These are phyloP conservation scores for Sinella curviseta DNA, from an alignment of 1,140 invertebrate species.

Conservation along the genomic window DNA sequence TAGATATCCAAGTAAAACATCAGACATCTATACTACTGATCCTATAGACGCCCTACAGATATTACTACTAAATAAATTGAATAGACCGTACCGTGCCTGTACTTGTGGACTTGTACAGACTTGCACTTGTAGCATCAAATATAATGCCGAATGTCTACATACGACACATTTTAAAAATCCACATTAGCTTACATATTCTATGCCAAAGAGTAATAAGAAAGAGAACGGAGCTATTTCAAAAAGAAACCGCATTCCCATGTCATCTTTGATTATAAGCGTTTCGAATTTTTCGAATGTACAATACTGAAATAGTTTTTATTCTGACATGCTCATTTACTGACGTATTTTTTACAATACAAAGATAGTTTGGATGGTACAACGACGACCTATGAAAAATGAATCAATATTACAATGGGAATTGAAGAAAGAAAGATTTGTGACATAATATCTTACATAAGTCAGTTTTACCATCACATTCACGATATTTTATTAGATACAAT, in stretches of 20 bases:
- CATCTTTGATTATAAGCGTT: not conserved
- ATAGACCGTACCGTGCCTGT: too few species aligned
- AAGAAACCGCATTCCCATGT: constrained; percentile 10
- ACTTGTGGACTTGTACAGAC: too few species aligned
- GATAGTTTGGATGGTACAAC: not conserved
- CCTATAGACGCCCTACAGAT: too few species aligned
- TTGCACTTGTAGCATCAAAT: too few species aligned
- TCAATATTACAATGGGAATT: not conserved
- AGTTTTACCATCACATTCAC: too few species aligned
- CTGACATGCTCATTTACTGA: not conserved
- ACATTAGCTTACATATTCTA: not conserved
- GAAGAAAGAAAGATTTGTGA: not conserved
- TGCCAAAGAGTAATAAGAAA: too few species aligned
- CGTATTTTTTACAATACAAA: not conserved
- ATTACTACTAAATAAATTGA: too few species aligned
- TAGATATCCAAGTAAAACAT: too few species aligned
- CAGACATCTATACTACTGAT: too few species aligned
- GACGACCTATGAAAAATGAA: not conserved
- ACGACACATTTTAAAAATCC: not conserved
- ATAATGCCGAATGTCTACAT: too few species aligned
- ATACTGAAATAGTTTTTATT: not conserved
- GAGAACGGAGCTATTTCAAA: not conserved
- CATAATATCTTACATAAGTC: too few species aligned
- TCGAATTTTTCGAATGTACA: not conserved
- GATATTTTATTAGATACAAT: too few species aligned